Conservation (phyloP, 2,888 invertebrate species). For the Pollenia griseotomentosa region DNA sequence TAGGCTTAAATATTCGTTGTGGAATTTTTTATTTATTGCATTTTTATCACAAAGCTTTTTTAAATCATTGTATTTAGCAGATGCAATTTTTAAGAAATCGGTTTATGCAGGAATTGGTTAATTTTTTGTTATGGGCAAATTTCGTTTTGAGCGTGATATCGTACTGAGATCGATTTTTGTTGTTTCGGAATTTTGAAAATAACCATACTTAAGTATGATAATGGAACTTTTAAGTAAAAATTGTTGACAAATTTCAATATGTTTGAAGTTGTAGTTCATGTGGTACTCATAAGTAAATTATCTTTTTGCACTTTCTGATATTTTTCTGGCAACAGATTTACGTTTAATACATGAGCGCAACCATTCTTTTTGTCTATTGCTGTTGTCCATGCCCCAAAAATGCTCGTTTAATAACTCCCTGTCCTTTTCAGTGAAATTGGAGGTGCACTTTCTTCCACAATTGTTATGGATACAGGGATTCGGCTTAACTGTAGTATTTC, state of each 20-base stretch:
- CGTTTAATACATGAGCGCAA: slow-evolving; percentile 12
- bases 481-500: neutral
- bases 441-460: slow-evolving; percentile 7
- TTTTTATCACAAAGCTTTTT: no score
- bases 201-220: no score
- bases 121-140: slow-evolving; percentile 28
- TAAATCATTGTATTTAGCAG: slow-evolving; percentile 28
- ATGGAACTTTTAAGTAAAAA: no score
- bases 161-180: slow-evolving; percentile 32
- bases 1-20: slow-evolving; percentile 23
- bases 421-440: slow-evolving; percentile 23
- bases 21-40: slow-evolving; percentile 18
- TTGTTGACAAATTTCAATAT: no score
- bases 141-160: slow-evolving; percentile 33
- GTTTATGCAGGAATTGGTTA: slow-evolving; percentile 24
- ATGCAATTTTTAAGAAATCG: slow-evolving; percentile 3
- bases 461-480: slow-evolving; percentile 12
- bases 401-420: no score
- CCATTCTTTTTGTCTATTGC: slow-evolving; percentile 4
- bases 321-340: slow-evolving; percentile 7
- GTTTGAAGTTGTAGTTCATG: no score
- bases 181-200: slow-evolving; percentile 31
- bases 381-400: slow-evolving; percentile 12
- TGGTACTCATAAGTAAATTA: no score
- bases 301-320: no score